Evolutionary conservation across 2,797 vertebrate genomes (phyloP).

Genomic region (Lepus oiostolus): DNA sequence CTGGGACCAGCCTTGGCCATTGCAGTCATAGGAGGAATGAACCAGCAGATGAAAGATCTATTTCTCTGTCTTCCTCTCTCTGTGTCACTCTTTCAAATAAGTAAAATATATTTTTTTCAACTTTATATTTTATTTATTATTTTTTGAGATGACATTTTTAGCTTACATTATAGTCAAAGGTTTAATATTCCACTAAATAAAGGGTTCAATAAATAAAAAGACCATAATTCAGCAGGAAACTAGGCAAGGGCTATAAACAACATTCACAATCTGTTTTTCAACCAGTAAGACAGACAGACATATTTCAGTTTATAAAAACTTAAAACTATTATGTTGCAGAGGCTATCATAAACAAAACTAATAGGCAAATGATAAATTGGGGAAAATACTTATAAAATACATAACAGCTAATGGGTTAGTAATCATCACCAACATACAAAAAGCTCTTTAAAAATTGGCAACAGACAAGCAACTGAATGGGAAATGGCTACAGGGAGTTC

Average conservation of each 20-base stretch:
- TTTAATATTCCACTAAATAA: too few relatives aligned
- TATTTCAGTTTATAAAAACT: slow-evolving; percentile 48
- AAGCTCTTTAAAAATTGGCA: background rate
- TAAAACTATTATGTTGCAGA: slow-evolving; percentile 15
- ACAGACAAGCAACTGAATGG: background rate
- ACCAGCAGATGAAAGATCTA: too few relatives aligned
- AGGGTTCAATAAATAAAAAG: too few relatives aligned
- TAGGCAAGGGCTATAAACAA: background rate
- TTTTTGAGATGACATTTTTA: too few relatives aligned
- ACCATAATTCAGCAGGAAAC: too few relatives aligned
- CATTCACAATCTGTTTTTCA: slow-evolving; percentile 58
- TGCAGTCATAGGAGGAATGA: too few relatives aligned
- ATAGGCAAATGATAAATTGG: background rate
- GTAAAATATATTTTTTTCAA: too few relatives aligned
- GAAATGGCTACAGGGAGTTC: background rate
- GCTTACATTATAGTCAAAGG: too few relatives aligned
- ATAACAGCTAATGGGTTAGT: background rate
- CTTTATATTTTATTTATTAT: too few relatives aligned
- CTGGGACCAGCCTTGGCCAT: too few relatives aligned
- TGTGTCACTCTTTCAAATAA: too few relatives aligned
- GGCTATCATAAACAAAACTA: slow-evolving; percentile 32
- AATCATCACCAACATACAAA: slow-evolving; percentile 41
- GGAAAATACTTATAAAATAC: slow-evolving; percentile 11
- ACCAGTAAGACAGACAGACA: slow-evolving; percentile 17
- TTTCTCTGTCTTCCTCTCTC: too few relatives aligned